Conservation (phyloP, 1,140 invertebrate genomes). For the Agrilus planipennis region DNA sequence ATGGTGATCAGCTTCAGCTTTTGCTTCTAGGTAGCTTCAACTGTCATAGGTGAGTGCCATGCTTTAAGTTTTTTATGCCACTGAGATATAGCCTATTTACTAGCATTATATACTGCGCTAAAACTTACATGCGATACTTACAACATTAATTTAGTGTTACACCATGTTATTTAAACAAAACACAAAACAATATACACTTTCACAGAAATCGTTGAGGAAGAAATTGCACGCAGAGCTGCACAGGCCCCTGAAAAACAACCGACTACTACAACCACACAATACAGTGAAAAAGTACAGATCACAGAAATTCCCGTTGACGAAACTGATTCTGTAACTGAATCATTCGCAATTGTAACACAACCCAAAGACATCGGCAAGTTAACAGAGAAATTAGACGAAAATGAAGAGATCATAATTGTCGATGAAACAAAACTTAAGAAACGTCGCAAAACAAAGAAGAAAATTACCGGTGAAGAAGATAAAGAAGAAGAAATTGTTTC, state of each 20-base stretch:
- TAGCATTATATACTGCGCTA: too few species aligned
- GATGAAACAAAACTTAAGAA: slow-evolving; percentile 13
- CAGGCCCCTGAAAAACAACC: slow-evolving; percentile 20
- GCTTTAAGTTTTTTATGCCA: too few species aligned
- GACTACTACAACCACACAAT: slow-evolving; percentile 18
- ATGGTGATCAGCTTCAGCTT: too few species aligned
- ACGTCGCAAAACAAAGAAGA: slow-evolving; percentile 23
- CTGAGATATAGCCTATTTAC: too few species aligned
- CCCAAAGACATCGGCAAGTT: slow-evolving; percentile 30
- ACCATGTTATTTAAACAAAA: slow-evolving; percentile 17
- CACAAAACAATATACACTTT: slow-evolving; percentile 32
- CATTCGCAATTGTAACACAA: slow-evolving; percentile 32
- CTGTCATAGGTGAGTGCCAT: too few species aligned
- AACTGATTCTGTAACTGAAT: slow-evolving; percentile 29
- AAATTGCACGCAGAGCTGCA: slow-evolving; percentile 18
- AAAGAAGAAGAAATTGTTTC: slow-evolving; percentile 29
- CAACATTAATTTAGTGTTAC: too few species aligned
- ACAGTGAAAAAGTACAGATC: slow-evolving; percentile 30
- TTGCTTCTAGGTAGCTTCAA: too few species aligned
- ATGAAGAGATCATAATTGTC: slow-evolving; percentile 13
- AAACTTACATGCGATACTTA: too few species aligned
- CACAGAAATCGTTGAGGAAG: slow-evolving; percentile 38
- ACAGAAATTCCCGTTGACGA: slow-evolving; percentile 31
- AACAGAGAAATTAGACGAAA: slow-evolving; percentile 13
- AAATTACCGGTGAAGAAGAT: slow-evolving; percentile 18